These are phyloP conservation scores for Brenthis daphne DNA, from an alignment of 2,888 invertebrate species.

Conservation along the genomic window DNA sequence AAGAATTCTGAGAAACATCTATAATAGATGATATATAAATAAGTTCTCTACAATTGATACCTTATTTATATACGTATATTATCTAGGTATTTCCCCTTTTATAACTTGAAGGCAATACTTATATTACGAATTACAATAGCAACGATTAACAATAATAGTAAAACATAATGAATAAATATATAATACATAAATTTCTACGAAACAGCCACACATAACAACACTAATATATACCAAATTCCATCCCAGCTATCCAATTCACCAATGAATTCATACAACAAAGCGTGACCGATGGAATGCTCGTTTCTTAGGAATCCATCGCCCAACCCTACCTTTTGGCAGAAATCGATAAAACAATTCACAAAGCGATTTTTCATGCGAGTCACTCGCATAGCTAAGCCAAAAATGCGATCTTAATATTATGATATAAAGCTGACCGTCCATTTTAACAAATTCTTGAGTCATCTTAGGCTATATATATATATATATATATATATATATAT, in stretches of 20 bases:
- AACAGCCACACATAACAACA: neutral
- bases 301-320: slow-evolving; percentile 24
- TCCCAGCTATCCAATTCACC: slow-evolving; percentile 7
- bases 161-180: too few species aligned
- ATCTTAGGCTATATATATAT: neutral
- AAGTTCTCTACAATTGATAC: too few species aligned
- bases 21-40: too few species aligned
- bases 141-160: too few species aligned
- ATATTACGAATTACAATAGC: too few species aligned
- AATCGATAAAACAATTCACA: slow-evolving; percentile 34
- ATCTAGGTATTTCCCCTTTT: too few species aligned
- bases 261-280: slow-evolving; percentile 11
- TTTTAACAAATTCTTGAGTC: neutral
- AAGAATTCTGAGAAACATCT: too few species aligned
- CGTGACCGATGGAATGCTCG: slow-evolving; percentile 26
- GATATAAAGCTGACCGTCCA: slow-evolving; percentile 25
- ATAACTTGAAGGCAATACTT: too few species aligned
- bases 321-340: slow-evolving; percentile 22
- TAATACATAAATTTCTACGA: neutral
- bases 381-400: slow-evolving; percentile 31
- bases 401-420: slow-evolving; percentile 37
- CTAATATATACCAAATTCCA: slow-evolving; percentile 11
- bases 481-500: too few species aligned
- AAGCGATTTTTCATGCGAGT: slow-evolving; percentile 34
- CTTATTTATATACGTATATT: too few species aligned